Conservation (phyloP, 2,888 invertebrate species). For the Epirrhoe alternata region DNA sequence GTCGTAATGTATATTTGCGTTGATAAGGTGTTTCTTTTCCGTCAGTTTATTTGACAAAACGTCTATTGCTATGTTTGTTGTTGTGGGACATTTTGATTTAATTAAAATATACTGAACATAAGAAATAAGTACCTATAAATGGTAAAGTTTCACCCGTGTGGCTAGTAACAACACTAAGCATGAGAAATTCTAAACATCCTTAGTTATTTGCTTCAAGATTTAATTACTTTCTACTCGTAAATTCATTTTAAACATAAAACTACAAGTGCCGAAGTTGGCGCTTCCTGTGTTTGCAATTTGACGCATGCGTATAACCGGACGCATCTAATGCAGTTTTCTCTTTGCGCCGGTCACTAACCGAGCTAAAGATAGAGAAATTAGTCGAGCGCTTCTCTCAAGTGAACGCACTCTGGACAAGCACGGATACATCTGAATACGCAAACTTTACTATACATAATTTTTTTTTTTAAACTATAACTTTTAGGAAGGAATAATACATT, state of each 20-base stretch:
- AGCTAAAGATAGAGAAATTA: conserved; percentile 85
- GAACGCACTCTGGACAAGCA: conserved; percentile 66
- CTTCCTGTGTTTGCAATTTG: conserved; percentile 54
- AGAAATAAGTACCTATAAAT: too few species aligned
- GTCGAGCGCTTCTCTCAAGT: conserved; percentile 72
- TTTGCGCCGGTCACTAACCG: conserved; percentile 79
- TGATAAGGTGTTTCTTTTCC: too few species aligned
- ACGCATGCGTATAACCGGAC: conserved; percentile 74
- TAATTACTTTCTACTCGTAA: neutral
- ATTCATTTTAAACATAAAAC: conserved; percentile 14
- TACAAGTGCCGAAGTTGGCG: conserved; percentile 16
- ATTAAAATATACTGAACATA: too few species aligned
- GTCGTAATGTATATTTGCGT: too few species aligned
- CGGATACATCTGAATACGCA: conserved; percentile 23
- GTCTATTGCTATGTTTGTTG: too few species aligned
- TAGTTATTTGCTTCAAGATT: neutral
- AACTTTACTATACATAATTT: conserved; percentile 2
- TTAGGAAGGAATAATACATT: too few species aligned
- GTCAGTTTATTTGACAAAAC: too few species aligned
- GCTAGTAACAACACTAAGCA: too few species aligned
- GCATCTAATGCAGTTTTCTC: conserved; percentile 82
- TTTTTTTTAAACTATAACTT: too few species aligned
- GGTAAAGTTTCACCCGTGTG: too few species aligned
- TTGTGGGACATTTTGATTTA: too few species aligned
- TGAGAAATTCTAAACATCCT: too few species aligned